Percentiles rank a stretch among this genome's conserved stretches.
These are phyloP conservation scores for Malthinus flaveolus DNA, from an alignment of 2,888 invertebrate species.

Conservation along the genomic window DNA sequence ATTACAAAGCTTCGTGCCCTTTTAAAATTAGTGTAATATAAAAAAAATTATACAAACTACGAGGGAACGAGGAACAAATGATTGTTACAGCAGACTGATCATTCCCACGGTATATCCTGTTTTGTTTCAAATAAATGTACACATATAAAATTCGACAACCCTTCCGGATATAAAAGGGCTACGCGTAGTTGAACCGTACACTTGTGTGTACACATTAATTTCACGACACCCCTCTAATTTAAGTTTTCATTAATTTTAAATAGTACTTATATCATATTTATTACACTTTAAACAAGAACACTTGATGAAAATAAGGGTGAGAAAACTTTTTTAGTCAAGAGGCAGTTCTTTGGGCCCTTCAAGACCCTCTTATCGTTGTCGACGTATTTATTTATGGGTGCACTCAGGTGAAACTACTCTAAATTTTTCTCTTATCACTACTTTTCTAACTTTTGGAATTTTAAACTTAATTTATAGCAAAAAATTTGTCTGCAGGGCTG, in stretches of 20 bases:
- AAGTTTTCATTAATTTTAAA: neutral
- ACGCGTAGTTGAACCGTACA: neutral
- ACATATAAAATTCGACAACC: conserved; percentile 17
- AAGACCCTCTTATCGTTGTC: neutral
- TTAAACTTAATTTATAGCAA: neutral
- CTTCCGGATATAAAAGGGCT: conserved; percentile 24
- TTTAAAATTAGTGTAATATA: no score
- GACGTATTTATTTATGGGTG: neutral
- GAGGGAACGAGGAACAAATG: conserved; percentile 1
- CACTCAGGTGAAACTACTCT: neutral
- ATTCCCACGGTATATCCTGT: conserved; percentile 29
- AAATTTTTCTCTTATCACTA: neutral
- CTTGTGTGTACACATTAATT: neutral
- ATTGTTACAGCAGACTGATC: conserved; percentile 23
- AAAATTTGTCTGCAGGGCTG: neutral
- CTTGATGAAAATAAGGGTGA: neutral
- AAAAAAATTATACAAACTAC: neutral
- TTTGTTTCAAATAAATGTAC: conserved; percentile 2
- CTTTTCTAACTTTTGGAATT: neutral
- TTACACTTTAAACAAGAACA: conserved; percentile 3
- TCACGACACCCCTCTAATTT: neutral
- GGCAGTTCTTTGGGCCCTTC: neutral
- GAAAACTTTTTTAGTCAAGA: neutral
- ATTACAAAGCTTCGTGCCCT: no score
- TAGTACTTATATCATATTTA: neutral